These are phyloP conservation scores for Endotricha flammealis DNA, from an alignment of 2,888 invertebrate genomes.

Conservation along the genomic window DNA sequence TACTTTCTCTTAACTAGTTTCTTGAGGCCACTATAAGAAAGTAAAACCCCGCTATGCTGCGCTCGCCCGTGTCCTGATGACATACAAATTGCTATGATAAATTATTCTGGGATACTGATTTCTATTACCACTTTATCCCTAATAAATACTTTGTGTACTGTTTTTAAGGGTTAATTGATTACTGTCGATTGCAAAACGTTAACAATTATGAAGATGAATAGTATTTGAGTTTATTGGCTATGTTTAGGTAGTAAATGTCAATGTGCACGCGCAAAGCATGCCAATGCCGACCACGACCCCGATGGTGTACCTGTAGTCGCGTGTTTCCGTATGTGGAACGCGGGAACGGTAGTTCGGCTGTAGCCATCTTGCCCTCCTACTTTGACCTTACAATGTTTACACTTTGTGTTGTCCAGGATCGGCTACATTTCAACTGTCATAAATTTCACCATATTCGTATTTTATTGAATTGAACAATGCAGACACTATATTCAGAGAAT, in stretches of 20 bases:
- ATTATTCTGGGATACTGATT: conserved; percentile 56
- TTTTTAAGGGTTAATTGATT: neutral
- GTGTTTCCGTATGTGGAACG: conserved; percentile 62
- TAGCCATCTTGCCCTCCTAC: conserved; percentile 50
- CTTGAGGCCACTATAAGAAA: conserved; percentile 73
- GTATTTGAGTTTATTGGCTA: conserved; percentile 9
- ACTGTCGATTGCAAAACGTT: too few species aligned
- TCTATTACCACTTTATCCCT: conserved; percentile 22
- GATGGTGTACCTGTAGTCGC: conserved; percentile 37
- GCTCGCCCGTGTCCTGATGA: conserved; percentile 73
- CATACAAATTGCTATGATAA: conserved; percentile 67
- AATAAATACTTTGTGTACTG: too few species aligned
- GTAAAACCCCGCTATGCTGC: conserved; percentile 75
- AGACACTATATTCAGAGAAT: too few species aligned
- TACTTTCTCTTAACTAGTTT: conserved; percentile 77
- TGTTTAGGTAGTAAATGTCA: conserved; percentile 20
- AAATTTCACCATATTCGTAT: too few species aligned
- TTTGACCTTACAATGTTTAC: conserved; percentile 44
- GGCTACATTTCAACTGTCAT: too few species aligned
- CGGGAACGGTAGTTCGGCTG: conserved; percentile 61
- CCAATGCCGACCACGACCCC: conserved; percentile 37
- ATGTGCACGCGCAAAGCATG: conserved; percentile 21
- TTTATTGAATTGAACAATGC: too few species aligned
- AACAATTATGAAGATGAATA: too few species aligned
- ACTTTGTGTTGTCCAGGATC: too few species aligned